Base-by-base conservation (phyloP, 2,888 invertebrate species). In the Scaptomyza caliginosa region DNA sequence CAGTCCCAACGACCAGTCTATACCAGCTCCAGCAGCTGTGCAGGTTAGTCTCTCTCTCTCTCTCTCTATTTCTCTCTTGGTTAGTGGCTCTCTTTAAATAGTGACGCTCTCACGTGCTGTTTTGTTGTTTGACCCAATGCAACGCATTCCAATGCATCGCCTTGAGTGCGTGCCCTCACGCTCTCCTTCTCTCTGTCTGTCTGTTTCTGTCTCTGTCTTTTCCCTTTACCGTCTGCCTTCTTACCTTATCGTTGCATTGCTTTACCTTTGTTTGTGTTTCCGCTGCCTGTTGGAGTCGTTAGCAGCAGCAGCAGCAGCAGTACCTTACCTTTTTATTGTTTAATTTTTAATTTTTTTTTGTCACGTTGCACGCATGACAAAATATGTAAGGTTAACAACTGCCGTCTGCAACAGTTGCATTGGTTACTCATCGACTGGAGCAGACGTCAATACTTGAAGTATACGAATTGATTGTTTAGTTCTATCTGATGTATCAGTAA, bases 1-100 rank as follows among this genome's bases (percentile, higher is more conserved):
- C 74, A 87, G 87, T 81, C 86, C 88, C 46, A 71, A 72, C 38
- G 73, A 71, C 45, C 78, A 74, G 67, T 23, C 73, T 42, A 51
- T 72, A 68, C 59, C 68, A 63, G 52, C 58, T 40, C 67, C 84
- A 72, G 69, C 74, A 86, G 88, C 88, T 79, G 83, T 80, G 62
- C 88, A 88, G 88, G 88, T 88, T 49, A 81, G 86, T 84, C 34
- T 17, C 62, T 65, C 59, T 50, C 64, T 40, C 50, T 10, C 52
- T 30, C 28, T 45, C 48, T 48, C 34, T 62, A 46, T 54, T 28
- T 50, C 34, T 28, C 17, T 36, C 19, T 32, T 0, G 6, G 13
- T 13, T 32, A 5, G 8, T 32, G 7, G 16, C 34, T 34, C 34
- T 34, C 34, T 34, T 34, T 34, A 1, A 8, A 34, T 34, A n/a